Conservation (phyloP, 2,113 vertebrate species). For the Rhombomys opimus region DNA sequence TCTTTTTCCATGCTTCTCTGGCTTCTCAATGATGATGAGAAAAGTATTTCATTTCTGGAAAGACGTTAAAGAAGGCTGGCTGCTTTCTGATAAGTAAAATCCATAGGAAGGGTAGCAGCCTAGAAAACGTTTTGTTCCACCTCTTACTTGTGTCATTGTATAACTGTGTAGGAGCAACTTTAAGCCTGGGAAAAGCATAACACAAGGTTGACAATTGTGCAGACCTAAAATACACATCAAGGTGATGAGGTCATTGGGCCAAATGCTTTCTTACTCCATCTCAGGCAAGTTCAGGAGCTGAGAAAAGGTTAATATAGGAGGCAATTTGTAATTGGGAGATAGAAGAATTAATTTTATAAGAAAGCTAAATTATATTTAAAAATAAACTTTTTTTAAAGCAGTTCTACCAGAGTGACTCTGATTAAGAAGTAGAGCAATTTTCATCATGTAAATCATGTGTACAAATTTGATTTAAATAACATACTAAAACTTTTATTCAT, state of each 20-base stretch:
- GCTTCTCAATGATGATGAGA: conserved; percentile 43
- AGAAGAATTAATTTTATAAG: conserved; percentile 78
- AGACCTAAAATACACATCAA: conserved; percentile 57
- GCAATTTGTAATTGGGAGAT: conserved; percentile 70
- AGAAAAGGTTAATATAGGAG: conserved; percentile 57
- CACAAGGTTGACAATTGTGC: background rate
- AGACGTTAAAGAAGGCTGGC: background rate
- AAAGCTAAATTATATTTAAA: conserved; percentile 72
- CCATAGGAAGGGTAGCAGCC: background rate
- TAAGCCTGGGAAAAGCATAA: conserved; percentile 48
- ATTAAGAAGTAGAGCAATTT: conserved; percentile 81
- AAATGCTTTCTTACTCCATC: background rate
- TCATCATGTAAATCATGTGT: conserved; percentile 80
- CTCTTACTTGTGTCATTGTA: background rate
- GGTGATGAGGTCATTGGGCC: background rate
- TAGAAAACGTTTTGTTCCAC: conserved; percentile 30
- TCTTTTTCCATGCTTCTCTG: conserved; percentile 5
- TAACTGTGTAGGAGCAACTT: conserved; percentile 36
- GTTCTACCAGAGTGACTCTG: conserved; percentile 74
- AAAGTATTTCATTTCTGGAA: conserved; percentile 51
- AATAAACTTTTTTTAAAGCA: conserved; percentile 78
- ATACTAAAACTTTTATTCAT: conserved; percentile 67
- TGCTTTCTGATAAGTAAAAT: conserved; percentile 38
- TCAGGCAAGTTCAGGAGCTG: background rate
- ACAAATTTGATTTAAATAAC: conserved; percentile 83